Conservation (phyloP, 2,113 vertebrate species). For the Eonycteris spelaea region DNA sequence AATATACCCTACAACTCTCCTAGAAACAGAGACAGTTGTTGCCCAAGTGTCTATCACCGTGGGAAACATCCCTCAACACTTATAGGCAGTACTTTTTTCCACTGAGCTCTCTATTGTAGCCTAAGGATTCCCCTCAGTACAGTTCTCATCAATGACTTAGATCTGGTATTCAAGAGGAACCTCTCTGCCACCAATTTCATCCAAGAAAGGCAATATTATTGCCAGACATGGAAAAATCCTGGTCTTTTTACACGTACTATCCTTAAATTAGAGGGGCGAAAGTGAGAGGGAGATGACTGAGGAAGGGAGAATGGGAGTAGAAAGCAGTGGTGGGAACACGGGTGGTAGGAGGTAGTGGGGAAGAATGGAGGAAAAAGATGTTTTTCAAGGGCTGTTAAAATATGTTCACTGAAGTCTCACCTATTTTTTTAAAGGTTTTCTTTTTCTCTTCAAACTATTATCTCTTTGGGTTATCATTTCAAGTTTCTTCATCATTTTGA, state of each 20-base stretch:
- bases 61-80: not conserved
- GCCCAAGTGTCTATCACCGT: not conserved
- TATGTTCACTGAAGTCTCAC: not conserved
- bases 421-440: not conserved
- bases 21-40: not conserved
- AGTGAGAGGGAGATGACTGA: too few species aligned
- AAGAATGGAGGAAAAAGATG: not conserved
- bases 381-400: not conserved
- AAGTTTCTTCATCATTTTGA: not conserved
- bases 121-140: not conserved
- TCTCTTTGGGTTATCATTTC: not conserved
- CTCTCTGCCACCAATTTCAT: not conserved
- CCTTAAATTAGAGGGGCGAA: not conserved
- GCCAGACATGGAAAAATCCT: too few species aligned
- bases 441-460: not conserved
- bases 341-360: rapidly evolving
- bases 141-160: not conserved
- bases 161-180: not conserved
- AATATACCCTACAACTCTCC: not conserved
- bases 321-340: not conserved
- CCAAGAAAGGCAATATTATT: not conserved
- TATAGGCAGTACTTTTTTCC: not conserved
- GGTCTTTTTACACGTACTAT: too few species aligned
- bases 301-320: not conserved
- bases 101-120: not conserved